These are phyloP conservation scores for Mycteria americana DNA, from an alignment of 2,797 vertebrate genomes.

Conservation along the genomic window DNA sequence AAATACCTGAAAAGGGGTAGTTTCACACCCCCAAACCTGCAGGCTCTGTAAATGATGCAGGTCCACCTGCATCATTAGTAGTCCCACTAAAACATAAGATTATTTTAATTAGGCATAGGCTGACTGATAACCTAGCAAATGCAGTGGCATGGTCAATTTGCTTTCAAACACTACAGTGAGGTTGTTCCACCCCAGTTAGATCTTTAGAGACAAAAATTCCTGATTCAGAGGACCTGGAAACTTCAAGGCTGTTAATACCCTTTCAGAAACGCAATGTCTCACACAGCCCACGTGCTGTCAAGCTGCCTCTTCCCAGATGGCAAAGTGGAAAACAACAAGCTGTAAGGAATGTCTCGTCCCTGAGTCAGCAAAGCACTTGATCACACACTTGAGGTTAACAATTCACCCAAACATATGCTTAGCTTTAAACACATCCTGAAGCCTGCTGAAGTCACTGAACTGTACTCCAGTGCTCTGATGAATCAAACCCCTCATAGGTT, in stretches of 20 bases:
- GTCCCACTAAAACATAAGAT: not conserved
- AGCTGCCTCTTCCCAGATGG: conserved; percentile 53
- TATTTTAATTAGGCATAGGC: not conserved
- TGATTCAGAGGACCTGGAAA: conserved; percentile 1
- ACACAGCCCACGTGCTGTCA: conserved; percentile 53
- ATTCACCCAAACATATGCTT: conserved; percentile 27
- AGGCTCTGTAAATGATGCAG: not conserved
- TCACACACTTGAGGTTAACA: conserved; percentile 15
- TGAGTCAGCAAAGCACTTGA: conserved; percentile 47
- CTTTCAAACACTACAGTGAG: not conserved
- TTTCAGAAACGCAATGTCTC: conserved; percentile 16
- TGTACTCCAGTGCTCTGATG: not conserved
- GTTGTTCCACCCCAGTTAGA: not conserved
- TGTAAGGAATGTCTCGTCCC: conserved; percentile 32
- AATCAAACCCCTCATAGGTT: not conserved
- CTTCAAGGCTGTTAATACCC: not conserved
- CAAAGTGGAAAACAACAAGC: conserved; percentile 55
- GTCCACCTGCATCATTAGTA: not conserved
- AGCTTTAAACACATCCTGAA: not conserved
- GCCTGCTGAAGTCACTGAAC: not conserved
- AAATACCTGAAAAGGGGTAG: not conserved
- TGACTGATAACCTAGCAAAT: not conserved
- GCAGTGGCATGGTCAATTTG: not conserved
- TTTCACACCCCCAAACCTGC: not conserved
- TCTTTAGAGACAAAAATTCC: not conserved